Conservation (phyloP, 2,113 vertebrate species). For the Grus americana region DNA sequence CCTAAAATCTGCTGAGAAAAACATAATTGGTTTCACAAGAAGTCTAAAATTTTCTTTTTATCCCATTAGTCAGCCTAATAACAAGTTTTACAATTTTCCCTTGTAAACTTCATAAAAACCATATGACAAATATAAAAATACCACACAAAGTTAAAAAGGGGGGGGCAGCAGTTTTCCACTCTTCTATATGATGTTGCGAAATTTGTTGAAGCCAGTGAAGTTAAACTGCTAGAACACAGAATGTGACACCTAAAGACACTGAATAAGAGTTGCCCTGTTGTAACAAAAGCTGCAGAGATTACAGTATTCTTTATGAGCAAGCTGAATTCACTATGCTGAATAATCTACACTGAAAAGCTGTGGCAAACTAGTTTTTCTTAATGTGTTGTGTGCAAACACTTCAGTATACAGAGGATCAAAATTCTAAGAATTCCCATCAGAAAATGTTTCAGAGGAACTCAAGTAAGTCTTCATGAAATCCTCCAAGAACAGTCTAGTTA, state of each 20-base stretch:
- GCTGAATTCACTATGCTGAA: neutral
- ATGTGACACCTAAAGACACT: neutral
- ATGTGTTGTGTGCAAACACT: slow-evolving; percentile 52
- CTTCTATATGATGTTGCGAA: neutral
- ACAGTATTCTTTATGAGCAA: neutral
- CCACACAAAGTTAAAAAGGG: slow-evolving; percentile 14
- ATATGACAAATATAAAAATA: slow-evolving; percentile 33
- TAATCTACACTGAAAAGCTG: slow-evolving; percentile 7
- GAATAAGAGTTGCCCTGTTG: neutral
- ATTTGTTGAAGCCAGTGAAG: neutral
- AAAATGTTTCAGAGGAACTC: slow-evolving; percentile 40
- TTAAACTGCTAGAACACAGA: neutral
- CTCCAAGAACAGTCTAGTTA: neutral
- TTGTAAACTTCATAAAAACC: slow-evolving; percentile 42
- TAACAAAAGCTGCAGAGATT: neutral
- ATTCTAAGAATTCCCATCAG: slow-evolving; percentile 28
- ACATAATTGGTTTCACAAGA: slow-evolving; percentile 54
- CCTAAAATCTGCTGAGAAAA: slow-evolving; percentile 65
- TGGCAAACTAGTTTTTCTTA: neutral
- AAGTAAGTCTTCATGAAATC: slow-evolving; percentile 47
- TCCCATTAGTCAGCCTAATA: slow-evolving; percentile 64
- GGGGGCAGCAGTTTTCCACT: neutral
- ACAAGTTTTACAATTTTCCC: slow-evolving; percentile 44
- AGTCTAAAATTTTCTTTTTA: slow-evolving; percentile 50
- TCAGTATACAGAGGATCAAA: slow-evolving; percentile 33